These are phyloP conservation scores for Chloromyia formosa DNA, from an alignment of 2,888 invertebrate species.

Conservation along the genomic window DNA sequence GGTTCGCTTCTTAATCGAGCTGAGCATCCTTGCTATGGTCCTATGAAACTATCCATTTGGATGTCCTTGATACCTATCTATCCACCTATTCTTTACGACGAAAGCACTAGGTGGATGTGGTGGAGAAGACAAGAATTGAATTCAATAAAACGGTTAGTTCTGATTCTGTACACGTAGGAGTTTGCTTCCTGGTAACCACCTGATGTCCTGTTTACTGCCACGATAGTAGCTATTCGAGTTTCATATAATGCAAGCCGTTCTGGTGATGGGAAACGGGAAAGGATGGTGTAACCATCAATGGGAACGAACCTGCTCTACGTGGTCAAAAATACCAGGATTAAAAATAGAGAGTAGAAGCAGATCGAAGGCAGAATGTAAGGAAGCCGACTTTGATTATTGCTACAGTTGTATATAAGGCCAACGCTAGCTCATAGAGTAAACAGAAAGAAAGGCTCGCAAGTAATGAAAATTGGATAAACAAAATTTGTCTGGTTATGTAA, in stretches of 20 bases:
- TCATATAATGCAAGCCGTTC: background rate
- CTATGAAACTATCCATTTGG: background rate
- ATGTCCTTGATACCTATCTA: background rate
- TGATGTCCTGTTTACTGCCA: conserved; percentile 34
- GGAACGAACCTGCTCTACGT: too few relatives aligned
- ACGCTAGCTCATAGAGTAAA: too few relatives aligned
- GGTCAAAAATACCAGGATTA: too few relatives aligned
- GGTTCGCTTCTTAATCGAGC: background rate
- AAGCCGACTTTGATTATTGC: too few relatives aligned
- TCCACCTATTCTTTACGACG: background rate
- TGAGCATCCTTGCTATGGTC: background rate
- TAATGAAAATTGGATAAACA: too few relatives aligned
- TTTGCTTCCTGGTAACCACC: conserved; percentile 35
- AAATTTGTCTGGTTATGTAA: too few relatives aligned
- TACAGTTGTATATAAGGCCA: too few relatives aligned
- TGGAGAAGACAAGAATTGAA: background rate
- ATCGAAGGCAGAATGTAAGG: too few relatives aligned
- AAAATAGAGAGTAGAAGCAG: too few relatives aligned
- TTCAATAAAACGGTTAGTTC: conserved; percentile 34
- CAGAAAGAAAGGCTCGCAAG: too few relatives aligned
- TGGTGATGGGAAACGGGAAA: too few relatives aligned
- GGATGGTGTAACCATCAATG: too few relatives aligned
- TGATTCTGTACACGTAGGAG: conserved; percentile 21
- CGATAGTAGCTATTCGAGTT: conserved; percentile 4
- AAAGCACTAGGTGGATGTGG: background rate